Evolutionary conservation across 1,140 invertebrate genomes (phyloP).

Genomic region (Teleopsis dalmanni): DNA sequence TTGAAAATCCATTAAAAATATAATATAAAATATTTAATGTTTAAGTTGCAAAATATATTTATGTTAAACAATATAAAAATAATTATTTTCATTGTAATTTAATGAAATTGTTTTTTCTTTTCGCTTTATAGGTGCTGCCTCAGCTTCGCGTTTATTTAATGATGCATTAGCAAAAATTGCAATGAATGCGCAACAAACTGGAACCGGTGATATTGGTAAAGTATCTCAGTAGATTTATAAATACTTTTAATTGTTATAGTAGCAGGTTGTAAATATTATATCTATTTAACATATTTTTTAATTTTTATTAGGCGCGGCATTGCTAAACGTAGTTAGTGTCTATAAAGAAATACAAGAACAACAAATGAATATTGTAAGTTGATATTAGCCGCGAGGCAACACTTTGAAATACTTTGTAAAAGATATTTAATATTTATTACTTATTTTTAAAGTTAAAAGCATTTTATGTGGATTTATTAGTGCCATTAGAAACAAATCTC

Average conservation of each 20-base stretch:
- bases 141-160: conserved; percentile 76
- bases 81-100: conserved; percentile 2
- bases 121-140: conserved; percentile 63
- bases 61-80: background rate
- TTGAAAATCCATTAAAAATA: background rate
- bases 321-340: conserved; percentile 85
- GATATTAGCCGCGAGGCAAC: background rate
- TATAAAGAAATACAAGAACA: conserved; percentile 88
- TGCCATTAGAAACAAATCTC: conserved; percentile 84
- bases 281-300: conserved; percentile 5
- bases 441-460: conserved; percentile 70
- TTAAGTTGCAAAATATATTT: background rate
- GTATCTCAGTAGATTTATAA: background rate
- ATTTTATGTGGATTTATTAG: conserved; percentile 86
- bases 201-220: conserved; percentile 83
- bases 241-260: background rate
- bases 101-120: conserved; percentile 1
- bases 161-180: conserved; percentile 80
- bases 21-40: background rate
- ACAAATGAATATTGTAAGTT: conserved; percentile 88
- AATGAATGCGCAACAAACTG: conserved; percentile 78
- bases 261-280: background rate
- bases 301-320: conserved; percentile 61
- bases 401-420: conserved; percentile 2
- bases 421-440: conserved; percentile 1